Evolutionary conservation across 2,888 invertebrate species (phyloP).

Genomic region (Mythimna impura): DNA sequence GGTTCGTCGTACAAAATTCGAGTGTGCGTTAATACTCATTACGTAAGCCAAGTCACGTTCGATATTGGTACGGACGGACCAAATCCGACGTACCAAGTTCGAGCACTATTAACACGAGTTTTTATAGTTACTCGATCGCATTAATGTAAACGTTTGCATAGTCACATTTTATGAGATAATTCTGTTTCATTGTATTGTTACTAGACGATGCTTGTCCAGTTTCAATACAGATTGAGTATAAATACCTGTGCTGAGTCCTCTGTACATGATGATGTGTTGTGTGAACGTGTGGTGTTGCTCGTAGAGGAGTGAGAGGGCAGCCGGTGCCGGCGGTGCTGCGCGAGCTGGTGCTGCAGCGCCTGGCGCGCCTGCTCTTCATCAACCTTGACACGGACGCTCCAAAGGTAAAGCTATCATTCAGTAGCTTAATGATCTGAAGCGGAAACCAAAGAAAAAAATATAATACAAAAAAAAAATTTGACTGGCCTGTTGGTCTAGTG

Average conservation of each 20-base stretch:
- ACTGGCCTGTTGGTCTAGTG: no score
- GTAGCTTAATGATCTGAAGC: neutral
- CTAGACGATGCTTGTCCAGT: neutral
- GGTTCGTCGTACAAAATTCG: no score
- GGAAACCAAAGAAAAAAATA: neutral
- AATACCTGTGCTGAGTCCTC: no score
- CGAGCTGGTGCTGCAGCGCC: slow-evolving; percentile 93
- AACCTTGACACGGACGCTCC: slow-evolving; percentile 91
- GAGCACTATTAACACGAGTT: neutral
- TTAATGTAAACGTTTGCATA: no score
- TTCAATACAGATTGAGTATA: neutral
- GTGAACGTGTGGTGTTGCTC: slow-evolving; percentile 84
- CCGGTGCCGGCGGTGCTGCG: slow-evolving; percentile 93
- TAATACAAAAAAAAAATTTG: neutral
- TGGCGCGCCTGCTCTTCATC: slow-evolving; percentile 94
- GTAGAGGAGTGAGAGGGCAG: slow-evolving; percentile 94
- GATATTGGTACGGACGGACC: no score
- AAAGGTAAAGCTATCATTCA: slow-evolving; percentile 70
- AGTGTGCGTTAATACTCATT: no score
- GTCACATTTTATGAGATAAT: no score
- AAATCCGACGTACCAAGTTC: no score
- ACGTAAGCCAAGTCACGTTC: no score
- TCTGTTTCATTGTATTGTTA: no score
- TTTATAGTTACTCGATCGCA: neutral
- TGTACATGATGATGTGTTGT: slow-evolving; percentile 45